Evolutionary conservation across 2,888 invertebrate genomes (phyloP).

Genomic region (Dicranocentrus wangi): DNA sequence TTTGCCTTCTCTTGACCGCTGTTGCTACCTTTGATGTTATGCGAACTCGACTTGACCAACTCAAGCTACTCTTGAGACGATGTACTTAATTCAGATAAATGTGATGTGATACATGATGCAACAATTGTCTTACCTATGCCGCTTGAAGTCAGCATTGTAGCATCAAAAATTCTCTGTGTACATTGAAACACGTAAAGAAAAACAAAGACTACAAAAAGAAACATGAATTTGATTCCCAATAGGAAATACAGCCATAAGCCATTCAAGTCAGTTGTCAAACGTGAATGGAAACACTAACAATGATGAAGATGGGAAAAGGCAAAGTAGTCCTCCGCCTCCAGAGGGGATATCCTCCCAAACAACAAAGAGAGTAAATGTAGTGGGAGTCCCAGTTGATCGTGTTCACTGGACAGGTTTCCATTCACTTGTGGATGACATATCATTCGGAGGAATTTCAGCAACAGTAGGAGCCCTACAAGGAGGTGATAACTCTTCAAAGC

Average conservation of each 20-base stretch:
- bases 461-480: constrained; percentile 19
- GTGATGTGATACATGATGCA: too few relatives aligned
- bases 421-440: constrained; percentile 31
- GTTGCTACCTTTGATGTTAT: too few relatives aligned
- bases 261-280: not conserved
- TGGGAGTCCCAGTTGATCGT: constrained; percentile 36
- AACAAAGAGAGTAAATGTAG: constrained; percentile 7
- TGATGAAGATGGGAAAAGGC: constrained; percentile 3
- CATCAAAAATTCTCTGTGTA: too few relatives aligned
- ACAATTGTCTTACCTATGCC: too few relatives aligned
- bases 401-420: constrained; percentile 45
- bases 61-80: too few relatives aligned
- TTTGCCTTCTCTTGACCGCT: too few relatives aligned
- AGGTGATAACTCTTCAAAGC: constrained; percentile 26
- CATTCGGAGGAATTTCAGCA: constrained; percentile 22
- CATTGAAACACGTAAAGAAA: too few relatives aligned
- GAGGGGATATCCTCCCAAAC: not conserved
- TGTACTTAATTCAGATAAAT: too few relatives aligned
- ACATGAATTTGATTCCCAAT: not conserved
- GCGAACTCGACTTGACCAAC: too few relatives aligned
- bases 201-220: too few relatives aligned
- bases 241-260: constrained; percentile 11
- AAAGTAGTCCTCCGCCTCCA: not conserved
- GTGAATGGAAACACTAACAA: constrained; percentile 6
- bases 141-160: too few relatives aligned